phyloP scores from a whole-genome alignment of 2,797 vertebrate species.

The Poeciliopsis paucimaculata region DNA sequence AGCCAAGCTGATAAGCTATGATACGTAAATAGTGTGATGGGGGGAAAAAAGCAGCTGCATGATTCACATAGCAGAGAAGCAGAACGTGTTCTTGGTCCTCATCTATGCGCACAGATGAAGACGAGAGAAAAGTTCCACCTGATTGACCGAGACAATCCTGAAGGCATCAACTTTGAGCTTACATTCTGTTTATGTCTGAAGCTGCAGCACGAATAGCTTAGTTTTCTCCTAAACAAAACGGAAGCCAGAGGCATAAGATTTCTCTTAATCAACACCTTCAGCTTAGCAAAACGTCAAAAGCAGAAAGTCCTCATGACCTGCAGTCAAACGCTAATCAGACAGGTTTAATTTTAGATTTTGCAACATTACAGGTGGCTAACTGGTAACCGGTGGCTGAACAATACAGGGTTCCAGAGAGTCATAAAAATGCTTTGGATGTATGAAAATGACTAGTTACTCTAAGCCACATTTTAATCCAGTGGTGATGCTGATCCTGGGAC shows the following conservation, averaged over 20 bases:
- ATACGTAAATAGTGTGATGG: slow-evolving; percentile 45
- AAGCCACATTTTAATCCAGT: not conserved
- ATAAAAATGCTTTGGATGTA: not conserved
- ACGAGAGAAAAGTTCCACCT: not conserved
- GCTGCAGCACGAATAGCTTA: slow-evolving; percentile 34
- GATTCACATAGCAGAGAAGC: slow-evolving; percentile 34
- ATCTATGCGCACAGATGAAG: not conserved
- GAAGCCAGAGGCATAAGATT: not conserved
- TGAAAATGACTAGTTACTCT: not conserved
- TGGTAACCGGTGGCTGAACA: not conserved
- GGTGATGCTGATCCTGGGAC: not conserved
- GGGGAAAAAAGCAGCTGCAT: slow-evolving; percentile 35
- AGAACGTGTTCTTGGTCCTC: not conserved
- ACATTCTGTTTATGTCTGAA: slow-evolving; percentile 18
- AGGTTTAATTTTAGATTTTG: not conserved
- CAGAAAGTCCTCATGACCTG: not conserved
- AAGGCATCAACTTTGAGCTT: not conserved
- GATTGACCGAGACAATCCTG: not conserved
- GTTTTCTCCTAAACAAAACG: slow-evolving; percentile 3
- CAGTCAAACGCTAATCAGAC: not conserved
- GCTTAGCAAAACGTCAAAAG: not conserved
- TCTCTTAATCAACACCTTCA: not conserved
- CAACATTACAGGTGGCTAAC: not conserved
- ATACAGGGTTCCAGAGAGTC: not conserved
- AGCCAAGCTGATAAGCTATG: slow-evolving; percentile 57